A percentile compares a stretch with the other conserved stretches of the same genome.
Evolutionary conservation across 2,113 vertebrate species (phyloP).

Genomic region (Siniperca chuatsi): DNA sequence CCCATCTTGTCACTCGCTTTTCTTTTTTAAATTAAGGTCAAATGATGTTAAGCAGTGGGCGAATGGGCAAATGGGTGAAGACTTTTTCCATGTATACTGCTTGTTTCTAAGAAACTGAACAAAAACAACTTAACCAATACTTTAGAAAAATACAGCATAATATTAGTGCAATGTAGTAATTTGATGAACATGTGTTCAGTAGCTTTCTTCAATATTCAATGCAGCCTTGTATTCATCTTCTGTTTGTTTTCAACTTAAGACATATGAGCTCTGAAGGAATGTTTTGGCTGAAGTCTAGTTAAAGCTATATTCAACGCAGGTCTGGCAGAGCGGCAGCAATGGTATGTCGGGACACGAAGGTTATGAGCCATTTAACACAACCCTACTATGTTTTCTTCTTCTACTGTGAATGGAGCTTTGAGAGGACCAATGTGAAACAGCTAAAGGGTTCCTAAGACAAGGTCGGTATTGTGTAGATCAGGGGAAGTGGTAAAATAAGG

Average conservation of each 20-base stretch:
- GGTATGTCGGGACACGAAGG: conserved; percentile 44
- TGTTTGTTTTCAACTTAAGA: conserved; percentile 26
- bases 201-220: conserved; percentile 13
- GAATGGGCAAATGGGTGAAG: background rate
- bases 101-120: background rate
- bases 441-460: conserved; percentile 50
- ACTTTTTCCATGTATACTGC: background rate
- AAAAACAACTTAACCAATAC: background rate
- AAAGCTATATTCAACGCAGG: conserved; percentile 47
- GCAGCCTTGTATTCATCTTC: conserved; percentile 13
- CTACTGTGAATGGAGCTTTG: conserved; percentile 52
- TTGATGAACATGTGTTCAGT: background rate
- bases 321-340: conserved; percentile 28
- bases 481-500: conserved; percentile 18
- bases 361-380: conserved; percentile 67
- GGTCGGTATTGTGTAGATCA: conserved; percentile 55
- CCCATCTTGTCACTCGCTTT: background rate
- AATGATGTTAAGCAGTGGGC: background rate
- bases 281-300: conserved; percentile 40
- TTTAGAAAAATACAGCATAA: background rate
- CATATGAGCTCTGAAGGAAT: conserved; percentile 25
- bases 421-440: conserved; percentile 19
- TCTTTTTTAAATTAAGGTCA: background rate
- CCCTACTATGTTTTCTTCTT: conserved; percentile 44
- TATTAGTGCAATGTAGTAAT: background rate